Conservation (phyloP, 2,888 invertebrate genomes). For the Theristus sp. region DNA sequence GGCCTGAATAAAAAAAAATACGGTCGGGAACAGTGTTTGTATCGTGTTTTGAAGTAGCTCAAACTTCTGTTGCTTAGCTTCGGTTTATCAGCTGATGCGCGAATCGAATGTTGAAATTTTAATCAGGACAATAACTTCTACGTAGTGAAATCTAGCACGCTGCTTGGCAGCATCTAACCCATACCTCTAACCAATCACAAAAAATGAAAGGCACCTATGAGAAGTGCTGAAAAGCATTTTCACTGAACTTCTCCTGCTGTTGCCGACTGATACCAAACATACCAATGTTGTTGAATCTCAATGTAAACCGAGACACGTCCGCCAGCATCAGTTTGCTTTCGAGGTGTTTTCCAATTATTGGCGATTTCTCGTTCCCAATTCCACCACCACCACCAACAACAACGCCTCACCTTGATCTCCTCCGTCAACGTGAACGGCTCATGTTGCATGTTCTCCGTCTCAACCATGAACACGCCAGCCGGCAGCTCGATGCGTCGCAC, state of each 20-base stretch:
- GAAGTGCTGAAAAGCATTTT: too few relatives aligned
- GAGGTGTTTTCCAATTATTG: background rate
- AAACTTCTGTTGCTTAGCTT: too few relatives aligned
- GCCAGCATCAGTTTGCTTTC: background rate
- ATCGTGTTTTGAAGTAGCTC: background rate
- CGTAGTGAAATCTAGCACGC: too few relatives aligned
- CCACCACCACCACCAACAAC: background rate
- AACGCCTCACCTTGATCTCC: constrained; percentile 56
- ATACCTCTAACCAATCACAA: too few relatives aligned
- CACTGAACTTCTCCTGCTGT: too few relatives aligned
- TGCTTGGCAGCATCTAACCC: too few relatives aligned
- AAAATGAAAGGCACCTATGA: too few relatives aligned
- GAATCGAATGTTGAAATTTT: too few relatives aligned
- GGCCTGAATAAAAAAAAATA: constrained; percentile 40
- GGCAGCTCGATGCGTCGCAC: background rate
- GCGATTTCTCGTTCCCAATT: background rate
- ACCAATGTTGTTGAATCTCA: too few relatives aligned
- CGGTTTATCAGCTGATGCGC: too few relatives aligned
- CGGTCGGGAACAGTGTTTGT: background rate
- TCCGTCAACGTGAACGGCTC: constrained; percentile 73
- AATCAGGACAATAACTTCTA: background rate
- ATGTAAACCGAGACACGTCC: too few relatives aligned
- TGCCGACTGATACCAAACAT: too few relatives aligned
- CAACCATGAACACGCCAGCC: constrained; percentile 56
- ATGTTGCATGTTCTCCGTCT: constrained; percentile 75